phyloP scores from a whole-genome alignment of 2,797 vertebrate genomes.

The Rachycentron canadum region DNA sequence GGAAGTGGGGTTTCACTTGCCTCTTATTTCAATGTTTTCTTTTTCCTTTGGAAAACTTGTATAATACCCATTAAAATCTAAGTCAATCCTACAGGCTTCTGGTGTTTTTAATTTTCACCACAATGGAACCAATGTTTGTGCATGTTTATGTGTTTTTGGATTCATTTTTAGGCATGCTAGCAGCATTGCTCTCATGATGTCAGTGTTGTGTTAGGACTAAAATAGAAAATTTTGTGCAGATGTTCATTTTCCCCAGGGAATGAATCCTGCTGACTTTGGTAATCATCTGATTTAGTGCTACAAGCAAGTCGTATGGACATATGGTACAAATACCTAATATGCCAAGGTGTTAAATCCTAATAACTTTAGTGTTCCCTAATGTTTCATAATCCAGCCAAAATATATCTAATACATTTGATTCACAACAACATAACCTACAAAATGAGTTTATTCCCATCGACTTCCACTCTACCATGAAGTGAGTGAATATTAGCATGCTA shows the following conservation, averaged over 20 bases:
- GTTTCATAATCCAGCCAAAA: background rate
- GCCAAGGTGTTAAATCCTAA: background rate
- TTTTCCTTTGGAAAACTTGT: constrained; percentile 81
- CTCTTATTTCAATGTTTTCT: constrained; percentile 84
- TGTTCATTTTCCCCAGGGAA: background rate
- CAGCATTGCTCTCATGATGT: background rate
- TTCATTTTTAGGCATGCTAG: background rate
- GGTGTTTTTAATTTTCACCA: constrained; percentile 15
- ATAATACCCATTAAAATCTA: constrained; percentile 87
- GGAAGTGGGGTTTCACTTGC: constrained; percentile 81
- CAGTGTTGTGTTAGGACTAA: background rate
- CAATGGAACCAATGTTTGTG: constrained; percentile 8
- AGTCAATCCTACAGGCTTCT: constrained; percentile 67
- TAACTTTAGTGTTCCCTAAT: background rate
- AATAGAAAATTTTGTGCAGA: background rate
- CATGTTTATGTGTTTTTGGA: constrained; percentile 5
- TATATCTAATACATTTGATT: background rate
- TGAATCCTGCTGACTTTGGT: background rate
- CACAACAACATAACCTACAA: background rate
- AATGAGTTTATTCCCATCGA: background rate
- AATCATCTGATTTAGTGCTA: background rate
- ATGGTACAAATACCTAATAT: background rate
- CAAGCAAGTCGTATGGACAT: background rate
- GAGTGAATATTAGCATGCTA: background rate
- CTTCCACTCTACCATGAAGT: background rate